Percentiles rank a stretch among this genome's conserved stretches.
These are phyloP conservation scores for Ophion slaviceki DNA, from an alignment of 2,888 invertebrate genomes.

Conservation along the genomic window DNA sequence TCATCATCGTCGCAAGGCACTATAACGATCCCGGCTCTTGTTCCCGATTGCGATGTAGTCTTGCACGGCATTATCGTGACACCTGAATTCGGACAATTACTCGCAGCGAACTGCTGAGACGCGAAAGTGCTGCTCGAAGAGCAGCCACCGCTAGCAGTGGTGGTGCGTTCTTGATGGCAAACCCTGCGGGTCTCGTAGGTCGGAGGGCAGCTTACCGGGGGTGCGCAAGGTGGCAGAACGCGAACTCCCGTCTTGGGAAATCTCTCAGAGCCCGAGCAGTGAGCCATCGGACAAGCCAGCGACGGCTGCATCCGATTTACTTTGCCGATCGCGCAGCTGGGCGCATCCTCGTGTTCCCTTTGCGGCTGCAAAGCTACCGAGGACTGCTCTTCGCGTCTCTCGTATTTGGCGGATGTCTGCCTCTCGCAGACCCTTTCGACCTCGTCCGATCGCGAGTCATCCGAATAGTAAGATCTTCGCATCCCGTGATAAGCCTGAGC, in stretches of 20 bases:
- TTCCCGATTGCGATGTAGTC: slow-evolving; percentile 75
- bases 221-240: slow-evolving; percentile 76
- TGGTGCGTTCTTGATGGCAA: slow-evolving; percentile 71
- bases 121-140: slow-evolving; percentile 45
- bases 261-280: slow-evolving; percentile 72
- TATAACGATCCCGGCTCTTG: slow-evolving; percentile 79
- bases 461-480: slow-evolving; percentile 44
- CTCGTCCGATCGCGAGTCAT: slow-evolving; percentile 46
- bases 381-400: slow-evolving; percentile 70
- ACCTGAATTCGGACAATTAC: slow-evolving; percentile 77
- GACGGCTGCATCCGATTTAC: slow-evolving; percentile 70
- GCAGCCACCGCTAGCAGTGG: background rate
- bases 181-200: slow-evolving; percentile 83
- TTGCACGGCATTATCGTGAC: slow-evolving; percentile 79
- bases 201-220: slow-evolving; percentile 79
- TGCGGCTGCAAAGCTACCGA: slow-evolving; percentile 30
- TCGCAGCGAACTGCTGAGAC: slow-evolving; percentile 28
- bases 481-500: slow-evolving; percentile 70
- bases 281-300: slow-evolving; percentile 75
- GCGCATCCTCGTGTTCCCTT: slow-evolving; percentile 39
- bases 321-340: slow-evolving; percentile 75
- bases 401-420: slow-evolving; percentile 71
- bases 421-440: slow-evolving; percentile 14
- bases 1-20: slow-evolving; percentile 79
- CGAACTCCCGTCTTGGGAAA: slow-evolving; percentile 77